Evolutionary conservation across 2,888 invertebrate species (phyloP).

Genomic region (Suillia variegata): DNA sequence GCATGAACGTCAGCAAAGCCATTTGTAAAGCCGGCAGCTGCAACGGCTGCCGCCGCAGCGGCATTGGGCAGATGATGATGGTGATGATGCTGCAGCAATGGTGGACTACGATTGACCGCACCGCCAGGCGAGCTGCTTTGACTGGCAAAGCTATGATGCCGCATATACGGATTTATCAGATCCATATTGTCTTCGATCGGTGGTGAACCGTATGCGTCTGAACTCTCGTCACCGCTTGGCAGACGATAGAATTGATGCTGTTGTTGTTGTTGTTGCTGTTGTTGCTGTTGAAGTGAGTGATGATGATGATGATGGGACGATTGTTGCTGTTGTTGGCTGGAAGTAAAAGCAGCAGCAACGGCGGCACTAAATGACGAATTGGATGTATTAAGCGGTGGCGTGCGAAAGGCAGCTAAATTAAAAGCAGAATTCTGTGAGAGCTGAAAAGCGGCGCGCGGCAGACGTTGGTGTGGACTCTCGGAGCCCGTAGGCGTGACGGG

Average conservation of each 20-base stretch:
- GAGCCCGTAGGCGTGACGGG: slow-evolving; percentile 56
- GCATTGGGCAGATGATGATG: slow-evolving; percentile 27
- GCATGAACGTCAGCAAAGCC: slow-evolving; percentile 41
- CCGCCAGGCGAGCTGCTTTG: slow-evolving; percentile 40
- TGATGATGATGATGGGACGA: no score
- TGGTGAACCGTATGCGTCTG: slow-evolving; percentile 24
- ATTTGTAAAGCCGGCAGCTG: slow-evolving; percentile 40
- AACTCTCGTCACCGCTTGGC: slow-evolving; percentile 14
- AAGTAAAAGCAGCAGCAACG: slow-evolving; percentile 35
- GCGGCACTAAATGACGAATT: slow-evolving; percentile 20
- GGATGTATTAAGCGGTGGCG: slow-evolving; percentile 35
- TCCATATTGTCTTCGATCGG: slow-evolving; percentile 48
- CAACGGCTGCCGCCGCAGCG: slow-evolving; percentile 4
- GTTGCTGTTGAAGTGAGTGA: no score
- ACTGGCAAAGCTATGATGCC: slow-evolving; percentile 51
- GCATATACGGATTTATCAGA: slow-evolving; percentile 58
- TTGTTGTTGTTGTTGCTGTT: slow-evolving; percentile 26
- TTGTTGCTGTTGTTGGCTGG: no score
- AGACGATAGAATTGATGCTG: background rate
- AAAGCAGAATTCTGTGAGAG: slow-evolving; percentile 56
- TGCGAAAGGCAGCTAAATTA: slow-evolving; percentile 56
- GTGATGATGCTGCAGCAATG: no score
- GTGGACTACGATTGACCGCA: slow-evolving; percentile 47
- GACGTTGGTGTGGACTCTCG: slow-evolving; percentile 47
- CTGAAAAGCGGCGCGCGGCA: slow-evolving; percentile 40